Conservation (phyloP, 2,797 vertebrate genomes). For the Bucorvus abyssinicus region DNA sequence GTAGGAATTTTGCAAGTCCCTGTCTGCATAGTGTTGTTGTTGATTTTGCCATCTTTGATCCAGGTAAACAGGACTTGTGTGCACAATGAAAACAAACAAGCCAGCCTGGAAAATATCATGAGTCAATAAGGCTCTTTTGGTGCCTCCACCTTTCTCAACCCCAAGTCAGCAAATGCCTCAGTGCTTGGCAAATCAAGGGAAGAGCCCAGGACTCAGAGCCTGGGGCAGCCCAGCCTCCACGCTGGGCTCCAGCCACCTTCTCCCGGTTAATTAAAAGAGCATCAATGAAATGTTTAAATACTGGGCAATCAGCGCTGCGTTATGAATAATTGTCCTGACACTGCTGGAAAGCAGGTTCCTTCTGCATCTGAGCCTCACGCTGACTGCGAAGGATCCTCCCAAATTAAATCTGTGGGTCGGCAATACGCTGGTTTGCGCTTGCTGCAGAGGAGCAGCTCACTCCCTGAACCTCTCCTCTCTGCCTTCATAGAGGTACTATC, state of each 20-base stretch:
- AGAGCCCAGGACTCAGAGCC: not conserved
- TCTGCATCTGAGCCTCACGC: not conserved
- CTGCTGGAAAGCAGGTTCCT: not conserved
- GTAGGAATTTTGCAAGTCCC: constrained; percentile 65
- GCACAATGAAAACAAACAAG: constrained; percentile 65
- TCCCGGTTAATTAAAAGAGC: not conserved
- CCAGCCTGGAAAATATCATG: constrained; percentile 55
- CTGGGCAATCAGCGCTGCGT: not conserved
- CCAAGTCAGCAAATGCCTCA: constrained; percentile 38
- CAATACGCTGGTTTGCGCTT: not conserved
- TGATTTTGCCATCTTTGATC: constrained; percentile 62
- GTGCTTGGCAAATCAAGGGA: not conserved
- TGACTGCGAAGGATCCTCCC: not conserved
- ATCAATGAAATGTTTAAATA: not conserved
- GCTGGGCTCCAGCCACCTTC: not conserved
- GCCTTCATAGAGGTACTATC: not conserved
- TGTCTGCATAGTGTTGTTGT: constrained; percentile 53
- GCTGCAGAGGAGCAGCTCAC: not conserved
- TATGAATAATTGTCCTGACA: not conserved
- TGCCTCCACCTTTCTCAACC: constrained; percentile 44
- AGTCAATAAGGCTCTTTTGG: constrained; percentile 25
- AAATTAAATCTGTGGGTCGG: not conserved
- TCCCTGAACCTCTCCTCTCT: not conserved
- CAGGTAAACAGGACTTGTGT: constrained; percentile 42
- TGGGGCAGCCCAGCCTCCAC: not conserved